Conservation (phyloP, 2,888 invertebrate species). For the Peribatodes rhomboidaria region DNA sequence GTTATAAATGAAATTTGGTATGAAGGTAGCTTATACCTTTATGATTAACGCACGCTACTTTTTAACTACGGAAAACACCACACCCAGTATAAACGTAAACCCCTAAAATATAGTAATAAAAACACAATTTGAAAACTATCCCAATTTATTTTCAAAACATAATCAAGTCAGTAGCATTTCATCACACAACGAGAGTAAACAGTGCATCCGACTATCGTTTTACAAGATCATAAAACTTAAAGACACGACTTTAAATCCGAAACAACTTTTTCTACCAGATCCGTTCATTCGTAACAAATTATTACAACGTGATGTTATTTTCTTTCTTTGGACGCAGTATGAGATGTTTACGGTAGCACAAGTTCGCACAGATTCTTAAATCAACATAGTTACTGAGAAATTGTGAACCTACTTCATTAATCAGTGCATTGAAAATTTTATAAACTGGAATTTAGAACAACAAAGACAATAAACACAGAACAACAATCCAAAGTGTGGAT, state of each 20-base stretch:
- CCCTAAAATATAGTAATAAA: too few relatives aligned
- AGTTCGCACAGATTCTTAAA: not conserved
- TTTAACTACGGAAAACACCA: too few relatives aligned
- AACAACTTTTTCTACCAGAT: constrained; percentile 47
- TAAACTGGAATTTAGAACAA: too few relatives aligned
- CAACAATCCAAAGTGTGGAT: too few relatives aligned
- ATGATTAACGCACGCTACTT: too few relatives aligned
- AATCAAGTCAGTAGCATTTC: constrained; percentile 3
- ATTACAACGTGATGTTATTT: constrained; percentile 45
- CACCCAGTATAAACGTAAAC: too few relatives aligned
- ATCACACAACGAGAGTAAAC: not conserved
- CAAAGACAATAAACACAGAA: too few relatives aligned
- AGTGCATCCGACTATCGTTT: constrained; percentile 14
- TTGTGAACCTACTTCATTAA: too few relatives aligned
- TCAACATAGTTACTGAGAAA: too few relatives aligned
- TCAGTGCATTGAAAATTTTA: too few relatives aligned
- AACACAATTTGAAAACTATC: not conserved
- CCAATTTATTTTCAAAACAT: constrained; percentile 6
- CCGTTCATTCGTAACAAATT: constrained; percentile 42
- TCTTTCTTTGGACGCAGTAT: constrained; percentile 18
- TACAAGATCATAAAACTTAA: constrained; percentile 32
- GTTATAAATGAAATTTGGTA: too few relatives aligned
- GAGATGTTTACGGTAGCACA: constrained; percentile 10
- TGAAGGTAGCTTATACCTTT: too few relatives aligned
- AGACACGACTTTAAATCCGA: constrained; percentile 43